Evolutionary conservation across 2,888 invertebrate species (phyloP).

Genomic region (Cactoblastis cactorum): DNA sequence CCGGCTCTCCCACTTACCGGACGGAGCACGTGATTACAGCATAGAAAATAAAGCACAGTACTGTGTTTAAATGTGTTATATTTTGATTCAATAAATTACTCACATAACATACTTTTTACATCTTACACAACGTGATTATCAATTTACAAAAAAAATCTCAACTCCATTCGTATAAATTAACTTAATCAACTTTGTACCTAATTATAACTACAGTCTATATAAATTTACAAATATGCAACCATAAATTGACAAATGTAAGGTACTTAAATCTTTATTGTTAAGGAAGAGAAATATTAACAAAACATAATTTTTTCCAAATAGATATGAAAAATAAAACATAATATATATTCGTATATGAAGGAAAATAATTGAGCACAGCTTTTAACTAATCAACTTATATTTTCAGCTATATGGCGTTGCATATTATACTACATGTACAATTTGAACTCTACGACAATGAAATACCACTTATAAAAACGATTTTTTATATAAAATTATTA

Average conservation of each 20-base stretch:
- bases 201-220: conserved; percentile 47
- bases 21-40: too few species aligned
- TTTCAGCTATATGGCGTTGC: too few species aligned
- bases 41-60: conserved; percentile 26
- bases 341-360: too few species aligned
- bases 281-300: not conserved
- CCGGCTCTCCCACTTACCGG: too few species aligned
- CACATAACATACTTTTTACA: conserved; percentile 74
- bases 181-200: conserved; percentile 71
- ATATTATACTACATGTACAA: too few species aligned
- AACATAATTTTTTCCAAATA: too few species aligned
- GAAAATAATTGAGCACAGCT: too few species aligned
- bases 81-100: conserved; percentile 78
- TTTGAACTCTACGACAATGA: too few species aligned
- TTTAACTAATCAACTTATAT: too few species aligned
- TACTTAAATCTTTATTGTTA: not conserved
- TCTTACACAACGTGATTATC: conserved; percentile 60
- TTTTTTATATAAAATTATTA: too few species aligned
- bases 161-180: conserved; percentile 52
- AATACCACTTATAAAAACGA: too few species aligned
- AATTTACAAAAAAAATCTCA: conserved; percentile 67
- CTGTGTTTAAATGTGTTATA: conserved; percentile 67
- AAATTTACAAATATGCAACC: conserved; percentile 13
- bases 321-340: too few species aligned
- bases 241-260: not conserved